These are phyloP conservation scores for Lepidochrysops patricia DNA, from an alignment of 2,888 invertebrate species.

Conservation along the genomic window DNA sequence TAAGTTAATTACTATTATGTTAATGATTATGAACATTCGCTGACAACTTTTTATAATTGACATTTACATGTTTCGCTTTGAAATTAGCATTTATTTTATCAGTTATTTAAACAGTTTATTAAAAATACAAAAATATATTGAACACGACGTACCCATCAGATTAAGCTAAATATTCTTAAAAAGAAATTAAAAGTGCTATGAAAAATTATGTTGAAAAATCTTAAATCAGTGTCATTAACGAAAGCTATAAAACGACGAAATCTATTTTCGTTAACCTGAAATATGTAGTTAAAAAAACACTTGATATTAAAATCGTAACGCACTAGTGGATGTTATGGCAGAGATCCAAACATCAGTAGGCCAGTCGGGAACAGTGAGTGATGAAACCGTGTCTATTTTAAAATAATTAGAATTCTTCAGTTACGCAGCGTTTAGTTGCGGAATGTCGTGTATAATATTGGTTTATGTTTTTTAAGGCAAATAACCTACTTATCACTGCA, in stretches of 20 bases:
- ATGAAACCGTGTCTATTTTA: conserved; percentile 17
- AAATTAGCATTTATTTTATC: background rate
- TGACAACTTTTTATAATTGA: background rate
- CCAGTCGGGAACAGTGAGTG: conserved; percentile 9
- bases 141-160: too few species aligned
- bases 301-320: conserved; percentile 19
- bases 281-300: conserved; percentile 1
- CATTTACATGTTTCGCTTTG: background rate
- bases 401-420: conserved; percentile 18
- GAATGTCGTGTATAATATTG: background rate
- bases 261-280: background rate
- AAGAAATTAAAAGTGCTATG: too few species aligned
- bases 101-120: background rate
- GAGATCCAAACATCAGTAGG: conserved; percentile 18
- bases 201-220: too few species aligned
- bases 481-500: too few species aligned
- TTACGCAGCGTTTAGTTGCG: background rate
- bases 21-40: background rate
- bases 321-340: conserved; percentile 17
- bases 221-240: background rate
- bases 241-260: background rate
- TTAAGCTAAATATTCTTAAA: too few species aligned
- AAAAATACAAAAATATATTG: too few species aligned
- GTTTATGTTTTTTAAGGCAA: too few species aligned
- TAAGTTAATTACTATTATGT: too few species aligned